Base-by-base conservation (phyloP, 2,888 invertebrate species). In the Hoplodrina ambigua region DNA sequence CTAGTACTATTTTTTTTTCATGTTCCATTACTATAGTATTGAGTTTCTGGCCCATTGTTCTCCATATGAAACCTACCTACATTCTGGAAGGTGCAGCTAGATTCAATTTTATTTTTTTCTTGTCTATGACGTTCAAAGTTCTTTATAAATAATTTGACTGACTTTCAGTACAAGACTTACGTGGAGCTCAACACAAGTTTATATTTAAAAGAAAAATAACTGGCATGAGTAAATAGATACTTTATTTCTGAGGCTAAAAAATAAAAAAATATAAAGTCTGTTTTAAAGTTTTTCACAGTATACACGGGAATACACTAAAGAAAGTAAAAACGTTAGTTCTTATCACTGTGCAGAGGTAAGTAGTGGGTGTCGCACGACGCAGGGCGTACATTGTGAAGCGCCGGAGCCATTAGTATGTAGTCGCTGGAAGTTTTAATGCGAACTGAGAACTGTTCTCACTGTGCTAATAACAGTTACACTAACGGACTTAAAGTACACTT, bases 401-500 rank as follows among this genome's bases (percentile, higher is more conserved):
- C 49, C n/a, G 53, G 53, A 46, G 52, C 68, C 77, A 82, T 85
- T 83, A 83, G 67, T 72, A 69, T 59, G 62, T 82, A 58, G 54
- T 33, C 30, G 74, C 63, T 64, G 55, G 50, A 80, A 82, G 86
- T 86, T 84, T 83, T 79, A 85, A 81, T 82, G 85, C 59, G 66
- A 64, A 57, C 76, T 59, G 53, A 60, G 82, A 81, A 78, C 74
- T 70, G 68, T 60, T 79, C 76, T 78, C 63, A 72, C 78, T 71
- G 70, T 58, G 59, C 81, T 85, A 81, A 84, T 86, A 85, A 82
- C 81, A 69, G 79, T 69, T 79, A 82, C 82, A 78, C 78, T 82
- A 83, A 62, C 79, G 58, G 80, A 82, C 78, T 87, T 78, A 60
- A 78, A 86, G 80, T 75, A 85, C 84, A 78, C 80, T 86, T 85